phyloP scores from a whole-genome alignment of 2,797 vertebrate genomes.

The Enteromius viviparus region DNA sequence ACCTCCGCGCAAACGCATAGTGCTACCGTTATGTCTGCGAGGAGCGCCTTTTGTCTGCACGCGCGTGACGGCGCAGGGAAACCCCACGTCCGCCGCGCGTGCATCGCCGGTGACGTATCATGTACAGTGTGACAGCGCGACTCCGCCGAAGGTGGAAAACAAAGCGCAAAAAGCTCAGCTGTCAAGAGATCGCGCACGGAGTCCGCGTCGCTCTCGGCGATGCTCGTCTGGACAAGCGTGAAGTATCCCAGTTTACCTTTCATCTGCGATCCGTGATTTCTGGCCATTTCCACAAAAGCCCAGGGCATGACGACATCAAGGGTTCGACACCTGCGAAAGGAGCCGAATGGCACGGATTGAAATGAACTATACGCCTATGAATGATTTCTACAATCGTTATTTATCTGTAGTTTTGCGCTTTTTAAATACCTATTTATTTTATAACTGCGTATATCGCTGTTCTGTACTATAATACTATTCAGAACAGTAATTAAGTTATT shows the following conservation, averaged over 20 bases:
- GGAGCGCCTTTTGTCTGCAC: constrained; percentile 34
- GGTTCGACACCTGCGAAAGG: constrained; percentile 41
- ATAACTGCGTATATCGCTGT: neutral
- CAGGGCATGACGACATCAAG: constrained; percentile 16
- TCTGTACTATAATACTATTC: neutral
- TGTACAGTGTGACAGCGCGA: constrained; percentile 58
- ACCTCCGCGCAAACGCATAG: neutral
- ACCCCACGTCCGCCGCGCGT: constrained; percentile 67
- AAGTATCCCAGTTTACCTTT: constrained; percentile 4
- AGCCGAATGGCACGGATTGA: constrained; percentile 27
- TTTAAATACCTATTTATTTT: neutral
- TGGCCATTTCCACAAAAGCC: neutral
- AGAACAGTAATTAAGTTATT: neutral
- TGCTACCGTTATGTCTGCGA: neutral
- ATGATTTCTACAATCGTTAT: neutral
- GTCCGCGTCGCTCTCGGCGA: neutral
- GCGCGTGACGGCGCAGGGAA: constrained; percentile 69
- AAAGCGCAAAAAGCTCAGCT: constrained; percentile 8
- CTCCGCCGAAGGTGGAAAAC: constrained; percentile 64
- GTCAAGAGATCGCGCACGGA: constrained; percentile 18
- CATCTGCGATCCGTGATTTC: constrained; percentile 6
- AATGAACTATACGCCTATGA: neutral
- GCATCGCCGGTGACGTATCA: constrained; percentile 71
- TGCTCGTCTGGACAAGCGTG: neutral
- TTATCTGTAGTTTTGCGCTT: neutral